Conservation (phyloP, 2,888 invertebrate genomes). For the Erebia epiphron region DNA sequence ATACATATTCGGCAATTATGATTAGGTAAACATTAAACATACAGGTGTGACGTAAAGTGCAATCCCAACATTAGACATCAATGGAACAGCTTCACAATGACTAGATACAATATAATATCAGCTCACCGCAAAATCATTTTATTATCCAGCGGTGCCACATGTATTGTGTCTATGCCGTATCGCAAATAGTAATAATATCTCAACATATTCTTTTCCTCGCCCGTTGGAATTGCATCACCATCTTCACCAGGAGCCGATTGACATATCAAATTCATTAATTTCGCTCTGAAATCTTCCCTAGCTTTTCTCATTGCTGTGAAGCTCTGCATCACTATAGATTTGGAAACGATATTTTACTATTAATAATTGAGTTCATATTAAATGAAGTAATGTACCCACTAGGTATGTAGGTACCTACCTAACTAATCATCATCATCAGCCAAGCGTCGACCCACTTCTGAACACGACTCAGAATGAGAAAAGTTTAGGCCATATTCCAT, state of each 20-base stretch:
- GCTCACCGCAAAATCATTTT: conserved; percentile 85
- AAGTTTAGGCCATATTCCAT: too few species aligned
- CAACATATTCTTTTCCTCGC: conserved; percentile 86
- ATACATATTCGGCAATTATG: too few species aligned
- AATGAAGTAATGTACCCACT: too few species aligned
- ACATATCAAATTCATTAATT: conserved; percentile 89
- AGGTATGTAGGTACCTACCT: too few species aligned
- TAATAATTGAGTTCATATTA: too few species aligned
- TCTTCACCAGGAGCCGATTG: conserved; percentile 76
- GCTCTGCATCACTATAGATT: conserved; percentile 81
- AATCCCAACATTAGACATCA: not conserved
- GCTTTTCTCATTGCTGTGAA: conserved; percentile 88
- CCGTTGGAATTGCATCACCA: conserved; percentile 78
- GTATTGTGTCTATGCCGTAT: conserved; percentile 94
- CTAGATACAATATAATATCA: not conserved
- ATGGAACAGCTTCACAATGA: not conserved
- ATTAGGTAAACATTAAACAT: too few species aligned
- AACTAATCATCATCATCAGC: too few species aligned
- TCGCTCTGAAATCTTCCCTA: conserved; percentile 91
- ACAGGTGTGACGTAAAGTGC: too few species aligned
- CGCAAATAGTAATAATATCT: conserved; percentile 95
- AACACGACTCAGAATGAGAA: too few species aligned
- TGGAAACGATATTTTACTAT: not conserved
- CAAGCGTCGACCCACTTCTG: too few species aligned
- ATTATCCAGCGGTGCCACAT: conserved; percentile 92